Evolutionary conservation across 2,113 vertebrate genomes (phyloP).

Genomic region (Scalopus aquaticus): DNA sequence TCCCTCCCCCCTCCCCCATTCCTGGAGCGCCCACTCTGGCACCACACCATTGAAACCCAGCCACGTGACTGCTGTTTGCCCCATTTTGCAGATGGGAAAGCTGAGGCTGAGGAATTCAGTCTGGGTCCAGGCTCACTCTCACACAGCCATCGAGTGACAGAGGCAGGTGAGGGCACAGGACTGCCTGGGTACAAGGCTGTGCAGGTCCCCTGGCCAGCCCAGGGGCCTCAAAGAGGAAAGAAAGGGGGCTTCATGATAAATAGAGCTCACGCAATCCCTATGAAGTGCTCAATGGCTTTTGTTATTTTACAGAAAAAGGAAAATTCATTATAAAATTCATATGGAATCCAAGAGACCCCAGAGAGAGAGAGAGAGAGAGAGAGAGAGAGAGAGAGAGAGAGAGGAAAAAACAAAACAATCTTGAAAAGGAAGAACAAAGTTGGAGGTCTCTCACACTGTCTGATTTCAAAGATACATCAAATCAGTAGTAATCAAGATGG

Average conservation of each 20-base stretch:
- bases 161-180: neutral
- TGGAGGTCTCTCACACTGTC: neutral
- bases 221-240: neutral
- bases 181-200: neutral
- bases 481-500: neutral
- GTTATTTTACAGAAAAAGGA: slow-evolving; percentile 2
- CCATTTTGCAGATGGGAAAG: neutral
- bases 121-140: neutral
- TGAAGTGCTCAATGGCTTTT: neutral
- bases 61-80: neutral
- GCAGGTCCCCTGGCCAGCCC: neutral
- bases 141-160: neutral
- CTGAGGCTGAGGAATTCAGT: neutral
- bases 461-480: neutral
- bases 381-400: no score
- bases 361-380: no score
- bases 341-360: neutral
- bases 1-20: no score
- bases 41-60: neutral
- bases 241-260: neutral
- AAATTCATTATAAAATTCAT: neutral
- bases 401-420: neutral
- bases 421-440: neutral
- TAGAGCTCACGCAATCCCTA: neutral
- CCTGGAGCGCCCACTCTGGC: neutral